Evolutionary conservation across 2,113 vertebrate species (phyloP), one percentile per base, ranked within the genome.

Genomic region (Campylomormyrus numenius): DNA sequence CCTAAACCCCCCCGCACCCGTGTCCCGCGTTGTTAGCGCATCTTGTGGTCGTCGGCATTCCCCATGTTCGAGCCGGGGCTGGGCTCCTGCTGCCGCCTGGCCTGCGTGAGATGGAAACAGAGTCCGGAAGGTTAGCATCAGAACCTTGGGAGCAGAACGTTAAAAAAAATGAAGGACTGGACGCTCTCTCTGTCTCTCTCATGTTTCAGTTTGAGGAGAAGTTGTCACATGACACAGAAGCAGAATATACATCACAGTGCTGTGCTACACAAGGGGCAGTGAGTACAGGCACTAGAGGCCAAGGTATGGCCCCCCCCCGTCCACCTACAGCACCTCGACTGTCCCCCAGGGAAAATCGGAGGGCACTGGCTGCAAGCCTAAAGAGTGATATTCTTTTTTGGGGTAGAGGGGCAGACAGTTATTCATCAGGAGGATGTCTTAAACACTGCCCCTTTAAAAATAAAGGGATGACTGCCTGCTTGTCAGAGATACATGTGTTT

Each of bases 51-150:
- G 2, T 99, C 97, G 15, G 97, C 95, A 53, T 97, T 97, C 91
- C 97, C 97, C 94, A 99, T 96, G 95, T 96, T 98, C 90, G 98
- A 98, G 90, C 97, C 97, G 95, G 97, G 97, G 96, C 97, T 98
- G 96, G 97, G 98, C 96, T 99, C 97, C 97, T 98, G 98, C 91
- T 99, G 98, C 96, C 97, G 97, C 97, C 98, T 98, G 97, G 96
- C 97, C 98, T 99, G 96, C 5, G 46, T 88, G 56, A 2, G 48
- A 89, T 5, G 39, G 48, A 87, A 58, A 35, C 50, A 87, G 50
- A 58, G 48, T 56, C 52, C 19, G 5, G 13, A 89, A n/a, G 70
- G 10, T 89, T 84, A 84, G 2, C 27, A 39, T 84, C 17, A 21
- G 8, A 80, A 53, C 66, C 19, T 27, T 15, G 0, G 10, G 19